phyloP scores from a whole-genome alignment of 2,888 invertebrate species.

The Oscheius myriophilus region DNA sequence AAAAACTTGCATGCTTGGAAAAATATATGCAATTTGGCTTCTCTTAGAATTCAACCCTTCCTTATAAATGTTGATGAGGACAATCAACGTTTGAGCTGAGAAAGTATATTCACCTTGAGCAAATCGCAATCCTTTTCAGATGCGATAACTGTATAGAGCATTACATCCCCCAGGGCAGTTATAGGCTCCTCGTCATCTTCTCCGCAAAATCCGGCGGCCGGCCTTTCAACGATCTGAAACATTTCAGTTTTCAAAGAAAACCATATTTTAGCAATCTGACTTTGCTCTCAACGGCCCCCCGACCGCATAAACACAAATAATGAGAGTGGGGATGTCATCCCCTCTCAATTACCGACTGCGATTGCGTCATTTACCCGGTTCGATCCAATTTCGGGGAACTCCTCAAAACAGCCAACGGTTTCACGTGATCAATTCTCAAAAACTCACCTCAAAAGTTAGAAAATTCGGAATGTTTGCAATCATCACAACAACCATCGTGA shows the following conservation, averaged over 20 bases:
- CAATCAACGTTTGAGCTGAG: too few relatives aligned
- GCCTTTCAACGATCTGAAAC: constrained; percentile 61
- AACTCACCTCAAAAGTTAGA: constrained; percentile 64
- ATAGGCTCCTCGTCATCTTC: constrained; percentile 21
- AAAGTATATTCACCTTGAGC: constrained; percentile 50
- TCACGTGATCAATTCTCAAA: constrained; percentile 2
- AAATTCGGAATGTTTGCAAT: constrained; percentile 67
- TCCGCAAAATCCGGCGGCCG: constrained; percentile 37
- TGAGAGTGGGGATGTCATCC: background rate
- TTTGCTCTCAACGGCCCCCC: too few relatives aligned
- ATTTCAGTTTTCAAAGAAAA: background rate
- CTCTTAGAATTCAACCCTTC: too few relatives aligned
- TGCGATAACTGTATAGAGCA: constrained; percentile 45
- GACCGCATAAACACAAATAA: constrained; percentile 2
- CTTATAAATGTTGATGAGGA: too few relatives aligned
- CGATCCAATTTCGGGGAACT: constrained; percentile 11
- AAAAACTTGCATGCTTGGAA: too few relatives aligned
- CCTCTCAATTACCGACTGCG: constrained; percentile 9
- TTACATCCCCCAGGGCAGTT: background rate
- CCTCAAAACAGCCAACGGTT: background rate
- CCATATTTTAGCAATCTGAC: too few relatives aligned
- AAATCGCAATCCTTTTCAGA: constrained; percentile 49
- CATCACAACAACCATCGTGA: constrained; percentile 56
- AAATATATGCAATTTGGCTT: too few relatives aligned
- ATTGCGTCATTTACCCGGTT: background rate